These are phyloP conservation scores for Gymnodraco acuticeps DNA, from an alignment of 2,797 vertebrate species.

Conservation along the genomic window DNA sequence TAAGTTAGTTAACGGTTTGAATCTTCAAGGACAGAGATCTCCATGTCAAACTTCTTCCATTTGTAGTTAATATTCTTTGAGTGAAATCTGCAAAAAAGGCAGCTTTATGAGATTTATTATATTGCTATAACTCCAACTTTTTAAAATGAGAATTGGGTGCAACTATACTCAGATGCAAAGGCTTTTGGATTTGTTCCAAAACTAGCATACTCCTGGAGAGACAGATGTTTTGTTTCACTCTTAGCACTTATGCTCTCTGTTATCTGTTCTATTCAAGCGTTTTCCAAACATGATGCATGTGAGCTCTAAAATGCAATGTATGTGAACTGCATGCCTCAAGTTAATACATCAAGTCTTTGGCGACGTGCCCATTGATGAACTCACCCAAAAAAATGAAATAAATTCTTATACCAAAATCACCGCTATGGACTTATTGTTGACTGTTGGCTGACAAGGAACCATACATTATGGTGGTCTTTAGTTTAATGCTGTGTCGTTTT, in stretches of 20 bases:
- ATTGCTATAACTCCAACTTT: not conserved
- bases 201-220: not conserved
- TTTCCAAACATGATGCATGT: slow-evolving; percentile 18
- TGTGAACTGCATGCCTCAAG: not conserved
- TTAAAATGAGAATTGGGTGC: not conserved
- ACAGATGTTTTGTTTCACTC: not conserved
- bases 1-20: slow-evolving; percentile 6
- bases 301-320: slow-evolving; percentile 3
- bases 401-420: not conserved
- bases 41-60: not conserved
- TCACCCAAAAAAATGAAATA: not conserved
- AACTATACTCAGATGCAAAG: slow-evolving; percentile 5
- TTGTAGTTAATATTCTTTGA: not conserved
- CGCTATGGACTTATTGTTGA: no score
- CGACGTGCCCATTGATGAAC: not conserved
- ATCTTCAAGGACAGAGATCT: not conserved
- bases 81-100: slow-evolving; percentile 2
- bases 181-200: slow-evolving; percentile 1
- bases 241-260: not conserved
- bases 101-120: slow-evolving; percentile 11
- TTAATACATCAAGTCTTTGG: not conserved
- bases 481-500: no score
- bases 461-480: no score
- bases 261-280: not conserved
- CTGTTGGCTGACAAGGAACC: no score